Evolutionary conservation across 1,140 invertebrate genomes (phyloP).

Genomic region (Drosophila kikkawai): DNA sequence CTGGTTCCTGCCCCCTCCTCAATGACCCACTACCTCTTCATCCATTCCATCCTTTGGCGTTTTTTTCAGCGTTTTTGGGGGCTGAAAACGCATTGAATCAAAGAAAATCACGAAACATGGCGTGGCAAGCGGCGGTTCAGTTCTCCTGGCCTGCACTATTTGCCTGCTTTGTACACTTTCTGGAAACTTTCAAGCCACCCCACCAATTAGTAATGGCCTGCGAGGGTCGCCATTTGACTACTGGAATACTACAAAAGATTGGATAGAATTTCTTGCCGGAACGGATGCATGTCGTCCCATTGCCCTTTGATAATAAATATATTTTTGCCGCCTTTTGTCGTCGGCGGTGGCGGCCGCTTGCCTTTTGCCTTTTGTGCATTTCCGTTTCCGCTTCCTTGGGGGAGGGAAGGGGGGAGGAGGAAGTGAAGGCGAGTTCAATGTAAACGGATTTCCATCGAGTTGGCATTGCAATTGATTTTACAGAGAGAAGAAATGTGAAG

Average conservation of each 20-base stretch:
- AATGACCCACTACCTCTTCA: constrained; percentile 1
- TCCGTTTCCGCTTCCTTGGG: constrained; percentile 60
- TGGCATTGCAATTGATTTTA: constrained; percentile 54
- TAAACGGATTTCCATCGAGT: constrained; percentile 52
- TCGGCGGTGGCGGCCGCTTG: constrained; percentile 22
- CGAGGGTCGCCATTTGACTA: constrained; percentile 20
- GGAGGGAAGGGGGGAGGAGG: not conserved
- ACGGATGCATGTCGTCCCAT: constrained; percentile 50
- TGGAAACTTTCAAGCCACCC: constrained; percentile 42
- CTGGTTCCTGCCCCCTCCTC: not conserved
- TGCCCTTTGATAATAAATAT: constrained; percentile 54
- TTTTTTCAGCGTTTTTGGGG: constrained; percentile 1
- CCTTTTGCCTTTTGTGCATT: constrained; percentile 61
- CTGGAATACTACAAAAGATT: constrained; percentile 18
- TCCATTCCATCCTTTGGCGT: constrained; percentile 13
- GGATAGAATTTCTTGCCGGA: constrained; percentile 33
- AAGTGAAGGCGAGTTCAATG: constrained; percentile 48
- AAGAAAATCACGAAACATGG: constrained; percentile 79
- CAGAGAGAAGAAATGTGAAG: constrained; percentile 11
- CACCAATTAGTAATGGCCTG: constrained; percentile 33
- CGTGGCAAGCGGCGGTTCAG: constrained; percentile 77
- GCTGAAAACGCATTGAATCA: constrained; percentile 59
- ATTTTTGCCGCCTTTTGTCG: constrained; percentile 43
- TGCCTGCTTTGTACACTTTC: constrained; percentile 14
- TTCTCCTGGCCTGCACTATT: constrained; percentile 45